Evolutionary conservation across 2,888 invertebrate species (phyloP).

Genomic region (Cryptophagus acutangulus): DNA sequence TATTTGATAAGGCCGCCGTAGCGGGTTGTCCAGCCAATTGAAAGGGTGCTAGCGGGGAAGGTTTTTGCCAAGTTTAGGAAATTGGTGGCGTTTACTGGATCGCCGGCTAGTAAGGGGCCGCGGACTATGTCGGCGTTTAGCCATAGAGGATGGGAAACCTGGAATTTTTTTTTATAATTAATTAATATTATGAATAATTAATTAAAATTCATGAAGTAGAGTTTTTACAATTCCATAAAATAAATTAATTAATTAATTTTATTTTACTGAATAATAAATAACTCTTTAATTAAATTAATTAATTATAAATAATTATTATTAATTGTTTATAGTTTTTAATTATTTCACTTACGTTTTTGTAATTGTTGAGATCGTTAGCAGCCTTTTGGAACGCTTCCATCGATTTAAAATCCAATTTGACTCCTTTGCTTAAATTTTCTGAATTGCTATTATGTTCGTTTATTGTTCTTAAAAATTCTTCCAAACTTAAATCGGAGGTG

Average conservation of each 20-base stretch:
- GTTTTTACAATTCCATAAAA: neutral
- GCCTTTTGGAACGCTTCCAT: constrained; percentile 66
- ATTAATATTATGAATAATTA: neutral
- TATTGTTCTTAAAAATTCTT: constrained; percentile 52
- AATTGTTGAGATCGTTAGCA: too few species aligned
- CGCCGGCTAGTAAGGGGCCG: constrained; percentile 64
- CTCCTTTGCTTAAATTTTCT: constrained; percentile 58
- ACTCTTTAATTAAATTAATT: too few species aligned
- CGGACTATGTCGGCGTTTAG: constrained; percentile 80
- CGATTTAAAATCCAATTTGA: constrained; percentile 85
- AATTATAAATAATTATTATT: too few species aligned
- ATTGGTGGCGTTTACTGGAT: constrained; percentile 58
- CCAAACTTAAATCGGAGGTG: constrained; percentile 69
- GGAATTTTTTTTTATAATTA: constrained; percentile 27
- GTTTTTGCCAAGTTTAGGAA: constrained; percentile 59
- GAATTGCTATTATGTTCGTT: constrained; percentile 46
- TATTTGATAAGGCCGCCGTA: constrained; percentile 46
- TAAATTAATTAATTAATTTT: too few species aligned
- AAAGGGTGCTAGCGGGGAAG: constrained; percentile 64
- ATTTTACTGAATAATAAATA: too few species aligned
- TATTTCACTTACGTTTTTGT: too few species aligned
- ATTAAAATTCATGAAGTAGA: neutral
- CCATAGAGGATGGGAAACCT: constrained; percentile 74
- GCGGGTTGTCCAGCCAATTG: constrained; percentile 75
- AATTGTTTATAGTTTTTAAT: too few species aligned